phyloP scores from a whole-genome alignment of 1,140 invertebrate species.

The Diploscapter pachys region DNA sequence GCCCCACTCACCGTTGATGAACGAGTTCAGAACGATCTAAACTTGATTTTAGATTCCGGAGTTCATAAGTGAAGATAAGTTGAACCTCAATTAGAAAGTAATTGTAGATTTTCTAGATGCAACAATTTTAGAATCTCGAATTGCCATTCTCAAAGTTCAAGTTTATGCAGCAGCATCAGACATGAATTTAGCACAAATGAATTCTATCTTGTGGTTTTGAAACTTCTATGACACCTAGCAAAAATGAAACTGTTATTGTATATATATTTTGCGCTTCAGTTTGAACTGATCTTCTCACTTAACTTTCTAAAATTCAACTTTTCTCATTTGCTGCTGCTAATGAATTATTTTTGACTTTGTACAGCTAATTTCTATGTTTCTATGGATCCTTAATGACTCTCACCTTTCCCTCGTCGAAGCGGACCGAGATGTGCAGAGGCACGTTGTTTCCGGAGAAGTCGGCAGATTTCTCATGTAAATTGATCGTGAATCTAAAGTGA shows the following conservation, averaged over 20 bases:
- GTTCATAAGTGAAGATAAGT: too few species aligned
- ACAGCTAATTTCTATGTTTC: neutral
- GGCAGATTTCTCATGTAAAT: conserved; percentile 47
- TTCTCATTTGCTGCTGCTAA: neutral
- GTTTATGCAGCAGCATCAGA: too few species aligned
- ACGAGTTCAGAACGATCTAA: conserved; percentile 44
- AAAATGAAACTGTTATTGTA: too few species aligned
- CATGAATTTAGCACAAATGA: too few species aligned
- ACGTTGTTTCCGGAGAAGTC: conserved; percentile 55
- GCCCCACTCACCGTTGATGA: conserved; percentile 56
- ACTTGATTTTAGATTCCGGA: neutral
- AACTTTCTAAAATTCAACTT: neutral
- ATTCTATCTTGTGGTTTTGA: too few species aligned
- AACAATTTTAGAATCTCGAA: too few species aligned
- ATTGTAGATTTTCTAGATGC: too few species aligned
- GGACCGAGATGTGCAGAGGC: conserved; percentile 51
- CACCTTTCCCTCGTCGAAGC: conserved; percentile 58
- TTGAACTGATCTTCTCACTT: neutral
- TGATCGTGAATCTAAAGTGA: conserved; percentile 49
- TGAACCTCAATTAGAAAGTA: too few species aligned
- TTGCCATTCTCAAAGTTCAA: too few species aligned
- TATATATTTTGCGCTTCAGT: too few species aligned
- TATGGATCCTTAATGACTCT: neutral
- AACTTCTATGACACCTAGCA: too few species aligned
- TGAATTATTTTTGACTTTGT: neutral